These are phyloP conservation scores for Gouania willdenowi DNA, from an alignment of 2,797 vertebrate species.

Conservation along the genomic window DNA sequence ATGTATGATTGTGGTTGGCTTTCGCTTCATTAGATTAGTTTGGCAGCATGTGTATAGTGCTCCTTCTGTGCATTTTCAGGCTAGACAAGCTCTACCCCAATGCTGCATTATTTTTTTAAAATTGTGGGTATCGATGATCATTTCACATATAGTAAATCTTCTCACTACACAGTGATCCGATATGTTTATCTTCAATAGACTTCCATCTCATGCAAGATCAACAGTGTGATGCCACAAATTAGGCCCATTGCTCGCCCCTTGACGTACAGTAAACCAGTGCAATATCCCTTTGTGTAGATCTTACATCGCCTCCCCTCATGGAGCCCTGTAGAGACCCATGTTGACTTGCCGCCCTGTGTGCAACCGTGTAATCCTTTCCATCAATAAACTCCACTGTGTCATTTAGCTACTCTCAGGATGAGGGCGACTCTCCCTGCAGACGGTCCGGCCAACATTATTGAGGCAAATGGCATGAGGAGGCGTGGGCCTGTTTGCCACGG, in stretches of 20 bases:
- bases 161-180: too few species aligned
- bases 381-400: slow-evolving; percentile 73
- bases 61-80: too few species aligned
- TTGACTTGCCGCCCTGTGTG: slow-evolving; percentile 51
- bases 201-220: slow-evolving; percentile 17
- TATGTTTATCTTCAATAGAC: slow-evolving; percentile 1
- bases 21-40: too few species aligned
- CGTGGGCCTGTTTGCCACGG: slow-evolving; percentile 60
- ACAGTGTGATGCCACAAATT: slow-evolving; percentile 36
- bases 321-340: slow-evolving; percentile 58
- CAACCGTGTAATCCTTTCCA: slow-evolving; percentile 71
- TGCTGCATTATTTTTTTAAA: too few species aligned
- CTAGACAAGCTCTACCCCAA: too few species aligned
- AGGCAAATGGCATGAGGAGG: slow-evolving; percentile 67
- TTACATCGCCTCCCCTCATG: slow-evolving; percentile 42
- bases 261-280: slow-evolving; percentile 32
- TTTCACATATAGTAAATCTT: too few species aligned
- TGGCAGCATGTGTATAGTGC: too few species aligned
- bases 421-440: slow-evolving; percentile 59
- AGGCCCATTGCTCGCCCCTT: slow-evolving; percentile 19
- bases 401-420: slow-evolving; percentile 71
- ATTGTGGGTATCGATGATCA: too few species aligned
- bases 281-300: slow-evolving; percentile 30
- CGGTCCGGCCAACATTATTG: slow-evolving; percentile 68
- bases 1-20: too few species aligned